Conservation (phyloP, 1,140 invertebrate genomes). For the Drosophila pallidifrons region DNA sequence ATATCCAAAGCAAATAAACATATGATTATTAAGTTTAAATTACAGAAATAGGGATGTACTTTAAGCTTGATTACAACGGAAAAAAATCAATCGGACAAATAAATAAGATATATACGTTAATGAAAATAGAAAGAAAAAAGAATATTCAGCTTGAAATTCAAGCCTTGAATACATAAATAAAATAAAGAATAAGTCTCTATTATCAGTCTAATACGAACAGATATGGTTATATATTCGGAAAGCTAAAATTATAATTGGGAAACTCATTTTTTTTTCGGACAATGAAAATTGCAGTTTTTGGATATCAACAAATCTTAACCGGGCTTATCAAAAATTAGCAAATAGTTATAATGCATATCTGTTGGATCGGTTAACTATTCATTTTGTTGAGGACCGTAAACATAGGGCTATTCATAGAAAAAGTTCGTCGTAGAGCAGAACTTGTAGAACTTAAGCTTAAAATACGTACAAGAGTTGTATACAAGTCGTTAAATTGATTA, state of each 20-base stretch:
- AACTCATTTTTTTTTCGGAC: too few relatives aligned
- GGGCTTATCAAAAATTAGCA: not conserved
- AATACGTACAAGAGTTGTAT: constrained; percentile 41
- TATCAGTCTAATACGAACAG: too few relatives aligned
- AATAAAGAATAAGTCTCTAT: too few relatives aligned
- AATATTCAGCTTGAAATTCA: too few relatives aligned
- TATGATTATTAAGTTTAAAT: not conserved
- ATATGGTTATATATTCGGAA: too few relatives aligned
- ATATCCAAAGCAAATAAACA: not conserved
- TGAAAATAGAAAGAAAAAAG: too few relatives aligned
- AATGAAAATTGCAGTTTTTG: too few relatives aligned
- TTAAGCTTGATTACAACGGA: not conserved
- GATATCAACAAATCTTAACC: not conserved
- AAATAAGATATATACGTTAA: too few relatives aligned
- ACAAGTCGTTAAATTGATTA: constrained; percentile 55
- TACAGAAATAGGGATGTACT: too few relatives aligned
- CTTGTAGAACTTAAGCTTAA: constrained; percentile 56
- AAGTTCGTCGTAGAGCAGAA: constrained; percentile 25
- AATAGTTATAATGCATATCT: not conserved
- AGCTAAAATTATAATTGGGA: too few relatives aligned
- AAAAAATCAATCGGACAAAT: too few relatives aligned
- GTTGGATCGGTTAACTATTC: constrained; percentile 25
- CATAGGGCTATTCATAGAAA: constrained; percentile 15
- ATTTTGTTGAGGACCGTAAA: constrained; percentile 34
- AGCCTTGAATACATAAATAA: too few relatives aligned